Percentiles rank a stretch among this genome's conserved stretches.
Evolutionary conservation across 2,797 vertebrate genomes (phyloP).

Genomic region (Helicolenus hilgendorfi): DNA sequence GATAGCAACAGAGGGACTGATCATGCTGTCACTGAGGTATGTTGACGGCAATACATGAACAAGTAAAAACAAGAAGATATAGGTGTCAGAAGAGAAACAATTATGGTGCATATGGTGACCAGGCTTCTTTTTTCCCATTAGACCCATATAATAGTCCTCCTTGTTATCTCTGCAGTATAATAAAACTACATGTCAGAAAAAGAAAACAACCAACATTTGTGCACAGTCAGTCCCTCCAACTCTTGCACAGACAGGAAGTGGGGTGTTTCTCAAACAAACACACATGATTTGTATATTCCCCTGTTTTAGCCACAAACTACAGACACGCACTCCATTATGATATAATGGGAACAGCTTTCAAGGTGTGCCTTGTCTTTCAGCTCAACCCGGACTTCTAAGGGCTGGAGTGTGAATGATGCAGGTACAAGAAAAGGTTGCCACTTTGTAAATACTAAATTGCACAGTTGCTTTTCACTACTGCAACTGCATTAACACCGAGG

Average conservation of each 20-base stretch:
- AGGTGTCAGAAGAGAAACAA: neutral
- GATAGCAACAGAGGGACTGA: neutral
- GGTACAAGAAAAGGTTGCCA: neutral
- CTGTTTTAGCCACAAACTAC: neutral
- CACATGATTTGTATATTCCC: slow-evolving; percentile 34
- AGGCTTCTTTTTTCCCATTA: neutral
- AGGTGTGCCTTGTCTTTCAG: slow-evolving; percentile 21
- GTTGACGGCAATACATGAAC: neutral
- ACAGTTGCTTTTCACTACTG: neutral
- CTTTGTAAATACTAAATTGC: neutral
- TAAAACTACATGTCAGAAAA: neutral
- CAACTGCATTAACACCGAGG: neutral
- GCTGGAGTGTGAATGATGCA: slow-evolving; percentile 2
- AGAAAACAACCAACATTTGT: neutral
- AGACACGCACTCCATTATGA: slow-evolving; percentile 46
- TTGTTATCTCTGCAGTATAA: neutral
- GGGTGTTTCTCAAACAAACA: slow-evolving; percentile 50
- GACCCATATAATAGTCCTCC: neutral
- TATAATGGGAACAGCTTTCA: slow-evolving; percentile 53
- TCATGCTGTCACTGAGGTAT: neutral
- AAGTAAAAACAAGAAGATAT: neutral
- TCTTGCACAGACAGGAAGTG: slow-evolving; percentile 49
- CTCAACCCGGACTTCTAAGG: neutral
- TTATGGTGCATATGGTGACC: neutral
- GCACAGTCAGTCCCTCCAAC: neutral